phyloP scores from a whole-genome alignment of 30 jellyfish, hydroid and myxozoan species.

The Turritopsis rubra region DNA sequence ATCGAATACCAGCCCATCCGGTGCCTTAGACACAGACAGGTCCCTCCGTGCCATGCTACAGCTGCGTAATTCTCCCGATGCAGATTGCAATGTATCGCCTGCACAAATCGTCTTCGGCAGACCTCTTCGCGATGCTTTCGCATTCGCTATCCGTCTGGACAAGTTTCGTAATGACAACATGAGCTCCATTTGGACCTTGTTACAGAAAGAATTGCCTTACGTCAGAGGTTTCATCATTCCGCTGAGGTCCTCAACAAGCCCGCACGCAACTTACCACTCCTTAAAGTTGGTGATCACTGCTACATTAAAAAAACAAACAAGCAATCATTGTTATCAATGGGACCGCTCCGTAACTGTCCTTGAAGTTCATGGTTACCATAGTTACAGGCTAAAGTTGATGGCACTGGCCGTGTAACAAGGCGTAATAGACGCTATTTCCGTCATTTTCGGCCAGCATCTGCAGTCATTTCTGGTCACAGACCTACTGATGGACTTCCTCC shows the following conservation, averaged over 20 bases:
- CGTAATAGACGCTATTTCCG: no score
- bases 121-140: not conserved
- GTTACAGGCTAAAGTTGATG: no score
- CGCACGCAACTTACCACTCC: not conserved
- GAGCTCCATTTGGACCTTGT: not conserved
- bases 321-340: no score
- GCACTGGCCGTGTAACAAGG: no score
- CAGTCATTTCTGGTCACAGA: no score
- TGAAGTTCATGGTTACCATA: no score
- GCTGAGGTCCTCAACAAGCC: not conserved
- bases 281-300: not conserved
- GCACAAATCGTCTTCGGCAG: not conserved
- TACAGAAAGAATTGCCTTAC: not conserved
- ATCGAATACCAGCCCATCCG: not conserved
- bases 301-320: not conserved
- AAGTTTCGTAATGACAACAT: not conserved
- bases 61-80: not conserved
- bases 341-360: no score
- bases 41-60: not conserved
- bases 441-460: no score
- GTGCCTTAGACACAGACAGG: not conserved
- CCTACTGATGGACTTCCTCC: no score
- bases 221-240: not conserved
- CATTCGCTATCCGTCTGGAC: not conserved
- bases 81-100: not conserved